Evolutionary conservation across 1,140 invertebrate species (phyloP).

Genomic region (Diprion similis): DNA sequence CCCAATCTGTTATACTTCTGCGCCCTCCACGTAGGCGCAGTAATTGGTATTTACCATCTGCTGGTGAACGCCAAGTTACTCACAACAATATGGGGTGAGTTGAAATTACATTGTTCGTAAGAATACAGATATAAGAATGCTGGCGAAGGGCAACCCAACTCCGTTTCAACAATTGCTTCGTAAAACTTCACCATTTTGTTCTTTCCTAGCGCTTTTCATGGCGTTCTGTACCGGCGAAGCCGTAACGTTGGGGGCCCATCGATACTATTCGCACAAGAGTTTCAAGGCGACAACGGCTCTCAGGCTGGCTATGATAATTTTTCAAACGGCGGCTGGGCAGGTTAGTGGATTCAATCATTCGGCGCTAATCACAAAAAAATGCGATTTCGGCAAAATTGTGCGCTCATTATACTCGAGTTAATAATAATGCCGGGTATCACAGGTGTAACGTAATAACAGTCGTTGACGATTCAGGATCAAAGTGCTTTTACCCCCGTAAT

Average conservation of each 20-base stretch:
- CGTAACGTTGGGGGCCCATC: constrained; percentile 64
- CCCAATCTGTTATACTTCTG: constrained; percentile 25
- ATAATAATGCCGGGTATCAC: no score
- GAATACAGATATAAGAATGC: neutral
- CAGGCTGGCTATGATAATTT: constrained; percentile 52
- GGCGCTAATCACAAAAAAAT: neutral
- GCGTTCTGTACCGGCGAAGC: constrained; percentile 48
- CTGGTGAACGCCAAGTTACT: constrained; percentile 20
- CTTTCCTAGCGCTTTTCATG: constrained; percentile 43
- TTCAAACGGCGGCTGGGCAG: constrained; percentile 65
- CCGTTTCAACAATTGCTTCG: neutral
- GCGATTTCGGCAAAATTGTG: neutral
- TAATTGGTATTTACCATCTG: constrained; percentile 28
- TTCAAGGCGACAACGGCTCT: constrained; percentile 62
- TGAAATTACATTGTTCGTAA: neutral
- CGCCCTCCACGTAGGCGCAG: constrained; percentile 23
- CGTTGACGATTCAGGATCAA: no score
- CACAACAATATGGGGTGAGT: constrained; percentile 35
- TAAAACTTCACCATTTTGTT: neutral
- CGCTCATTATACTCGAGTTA: no score
- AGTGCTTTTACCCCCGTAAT: neutral
- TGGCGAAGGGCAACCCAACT: no score
- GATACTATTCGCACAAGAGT: constrained; percentile 62
- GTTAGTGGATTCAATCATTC: constrained; percentile 41
- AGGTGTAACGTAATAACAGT: no score